Evolutionary conservation across 2,797 vertebrate species (phyloP).

Genomic region (Pteronotus mesoamericanus): DNA sequence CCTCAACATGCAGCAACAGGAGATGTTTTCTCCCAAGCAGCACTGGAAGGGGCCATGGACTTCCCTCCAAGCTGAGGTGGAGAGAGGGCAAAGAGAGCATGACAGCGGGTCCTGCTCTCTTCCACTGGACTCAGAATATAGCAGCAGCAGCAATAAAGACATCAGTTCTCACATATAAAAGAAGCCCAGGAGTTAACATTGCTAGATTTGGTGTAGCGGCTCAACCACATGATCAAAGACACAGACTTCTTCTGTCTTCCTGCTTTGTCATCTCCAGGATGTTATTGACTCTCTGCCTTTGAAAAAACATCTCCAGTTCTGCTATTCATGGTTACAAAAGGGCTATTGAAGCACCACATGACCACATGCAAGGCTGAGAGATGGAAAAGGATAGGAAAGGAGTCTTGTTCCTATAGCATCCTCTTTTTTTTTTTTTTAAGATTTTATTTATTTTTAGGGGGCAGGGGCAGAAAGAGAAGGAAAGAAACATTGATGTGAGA

Average conservation of each 20-base stretch:
- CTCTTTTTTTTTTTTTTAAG: not conserved
- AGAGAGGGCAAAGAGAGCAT: not conserved
- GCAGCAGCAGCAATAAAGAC: not conserved
- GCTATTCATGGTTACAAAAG: conserved; percentile 7
- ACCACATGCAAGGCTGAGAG: not conserved
- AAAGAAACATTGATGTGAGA: too few species aligned
- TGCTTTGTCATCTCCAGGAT: not conserved
- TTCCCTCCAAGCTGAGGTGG: not conserved
- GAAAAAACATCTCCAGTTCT: not conserved
- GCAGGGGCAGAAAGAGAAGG: too few species aligned
- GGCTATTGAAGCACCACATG: not conserved
- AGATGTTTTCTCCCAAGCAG: not conserved
- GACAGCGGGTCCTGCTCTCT: not conserved
- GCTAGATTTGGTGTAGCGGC: not conserved
- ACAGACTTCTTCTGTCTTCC: not conserved
- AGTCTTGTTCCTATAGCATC: not conserved
- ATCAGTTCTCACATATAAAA: not conserved
- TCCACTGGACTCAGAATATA: not conserved
- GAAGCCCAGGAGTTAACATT: not conserved
- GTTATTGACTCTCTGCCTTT: not conserved
- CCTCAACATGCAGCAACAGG: not conserved
- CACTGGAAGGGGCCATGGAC: not conserved
- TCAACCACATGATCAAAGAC: not conserved
- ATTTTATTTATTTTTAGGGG: too few species aligned
- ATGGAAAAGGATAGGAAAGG: not conserved